These are phyloP conservation scores for Mythimna loreyi DNA, from an alignment of 2,888 invertebrate species.

Conservation along the genomic window DNA sequence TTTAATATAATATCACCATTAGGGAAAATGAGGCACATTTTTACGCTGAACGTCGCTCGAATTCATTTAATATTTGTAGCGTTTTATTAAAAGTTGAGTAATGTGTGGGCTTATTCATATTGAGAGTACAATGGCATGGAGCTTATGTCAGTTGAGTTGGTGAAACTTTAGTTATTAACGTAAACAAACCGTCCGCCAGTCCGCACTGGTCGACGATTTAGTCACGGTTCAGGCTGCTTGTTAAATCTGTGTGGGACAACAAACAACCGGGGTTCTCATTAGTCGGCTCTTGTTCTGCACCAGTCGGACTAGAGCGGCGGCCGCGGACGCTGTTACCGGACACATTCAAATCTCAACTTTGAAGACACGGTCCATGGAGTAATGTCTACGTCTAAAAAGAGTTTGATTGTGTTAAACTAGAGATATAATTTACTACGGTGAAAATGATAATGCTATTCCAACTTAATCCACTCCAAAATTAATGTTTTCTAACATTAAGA, in stretches of 20 bases:
- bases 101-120: conserved; percentile 28
- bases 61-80: conserved; percentile 43
- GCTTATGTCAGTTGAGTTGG: conserved; percentile 16
- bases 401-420: no score
- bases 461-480: conserved; percentile 14
- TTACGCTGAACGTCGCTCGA: conserved; percentile 31
- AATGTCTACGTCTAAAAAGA: conserved; percentile 12
- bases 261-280: conserved; percentile 83
- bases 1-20: conserved; percentile 55
- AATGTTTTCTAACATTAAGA: conserved; percentile 19
- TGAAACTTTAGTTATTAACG: conserved; percentile 53
- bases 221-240: conserved; percentile 74
- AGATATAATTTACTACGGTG: conserved; percentile 12
- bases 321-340: conserved; percentile 62
- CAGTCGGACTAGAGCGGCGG: conserved; percentile 67
- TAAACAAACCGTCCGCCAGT: conserved; percentile 68
- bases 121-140: conserved; percentile 22
- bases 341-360: conserved; percentile 62
- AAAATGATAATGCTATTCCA: neutral
- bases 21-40: conserved; percentile 51
- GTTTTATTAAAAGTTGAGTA: conserved; percentile 52
- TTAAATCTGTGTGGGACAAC: conserved; percentile 83
- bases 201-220: conserved; percentile 70
- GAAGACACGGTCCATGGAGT: conserved; percentile 16
- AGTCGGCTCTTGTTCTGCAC: conserved; percentile 78